phyloP scores from a whole-genome alignment of 2,888 invertebrate species.

The Zaprionus lineosus region DNA sequence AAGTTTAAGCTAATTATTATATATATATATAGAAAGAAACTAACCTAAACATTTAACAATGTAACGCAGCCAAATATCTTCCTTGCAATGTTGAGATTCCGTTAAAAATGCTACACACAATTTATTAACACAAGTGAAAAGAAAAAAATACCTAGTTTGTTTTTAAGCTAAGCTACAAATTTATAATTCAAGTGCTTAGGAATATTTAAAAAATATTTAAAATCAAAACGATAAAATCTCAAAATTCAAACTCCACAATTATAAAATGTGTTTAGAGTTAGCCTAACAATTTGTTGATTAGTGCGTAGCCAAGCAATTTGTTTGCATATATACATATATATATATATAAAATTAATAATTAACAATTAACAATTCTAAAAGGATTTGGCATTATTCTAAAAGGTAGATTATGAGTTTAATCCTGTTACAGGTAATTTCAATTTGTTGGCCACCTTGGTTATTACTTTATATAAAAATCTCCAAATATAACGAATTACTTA shows the following conservation, averaged over 20 bases:
- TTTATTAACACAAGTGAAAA: constrained; percentile 30
- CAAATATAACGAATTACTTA: constrained; percentile 53
- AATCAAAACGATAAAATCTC: constrained; percentile 26
- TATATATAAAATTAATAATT: constrained; percentile 5
- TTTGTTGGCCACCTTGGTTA: constrained; percentile 35
- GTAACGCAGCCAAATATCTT: constrained; percentile 69
- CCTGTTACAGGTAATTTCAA: constrained; percentile 27
- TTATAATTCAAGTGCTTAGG: constrained; percentile 68
- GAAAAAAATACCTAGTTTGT: constrained; percentile 39
- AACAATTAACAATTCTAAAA: constrained; percentile 21
- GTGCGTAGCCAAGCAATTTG: constrained; percentile 57
- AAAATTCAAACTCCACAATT: constrained; percentile 29
- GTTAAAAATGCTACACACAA: constrained; percentile 74
- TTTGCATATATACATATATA: constrained; percentile 40
- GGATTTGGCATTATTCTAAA: constrained; percentile 12
- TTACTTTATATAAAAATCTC: constrained; percentile 28
- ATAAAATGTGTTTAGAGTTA: constrained; percentile 40
- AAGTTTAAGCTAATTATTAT: constrained; percentile 36
- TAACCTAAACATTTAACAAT: constrained; percentile 8
- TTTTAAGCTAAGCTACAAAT: constrained; percentile 60
- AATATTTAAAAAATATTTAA: constrained; percentile 70
- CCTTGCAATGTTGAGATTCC: constrained; percentile 79
- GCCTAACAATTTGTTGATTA: constrained; percentile 67
- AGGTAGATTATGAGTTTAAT: constrained; percentile 23
- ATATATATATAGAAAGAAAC: constrained; percentile 3